phyloP scores from a whole-genome alignment of 2,797 vertebrate genomes.

The Peromyscus nudipes region DNA sequence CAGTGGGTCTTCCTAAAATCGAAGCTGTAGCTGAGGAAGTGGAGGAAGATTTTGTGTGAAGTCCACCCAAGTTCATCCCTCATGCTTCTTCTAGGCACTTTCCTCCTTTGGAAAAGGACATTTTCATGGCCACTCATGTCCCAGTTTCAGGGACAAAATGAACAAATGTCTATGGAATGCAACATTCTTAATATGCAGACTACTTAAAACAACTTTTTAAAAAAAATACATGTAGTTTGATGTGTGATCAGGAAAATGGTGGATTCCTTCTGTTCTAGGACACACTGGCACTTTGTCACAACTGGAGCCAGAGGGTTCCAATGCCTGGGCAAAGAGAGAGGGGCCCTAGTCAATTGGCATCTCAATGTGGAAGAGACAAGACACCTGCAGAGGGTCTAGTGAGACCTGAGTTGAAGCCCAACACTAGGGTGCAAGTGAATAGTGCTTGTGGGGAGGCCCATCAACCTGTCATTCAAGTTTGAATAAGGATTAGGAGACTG shows the following conservation, averaged over 20 bases:
- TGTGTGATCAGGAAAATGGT: background rate
- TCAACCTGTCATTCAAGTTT: background rate
- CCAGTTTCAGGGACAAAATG: background rate
- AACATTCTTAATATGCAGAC: background rate
- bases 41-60: background rate
- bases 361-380: background rate
- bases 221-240: background rate
- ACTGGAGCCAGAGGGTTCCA: background rate
- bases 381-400: background rate
- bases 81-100: background rate
- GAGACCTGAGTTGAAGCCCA: background rate
- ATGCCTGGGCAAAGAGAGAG: background rate
- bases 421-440: background rate
- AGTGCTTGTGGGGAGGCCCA: background rate
- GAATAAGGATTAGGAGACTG: background rate
- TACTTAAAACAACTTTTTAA: background rate
- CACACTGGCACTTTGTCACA: background rate
- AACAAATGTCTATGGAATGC: background rate
- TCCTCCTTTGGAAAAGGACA: background rate
- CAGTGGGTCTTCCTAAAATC: slow-evolving; percentile 34
- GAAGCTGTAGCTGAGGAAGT: background rate
- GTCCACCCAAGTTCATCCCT: background rate
- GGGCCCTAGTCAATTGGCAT: background rate
- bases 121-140: background rate
- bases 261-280: background rate